Evolutionary conservation across 2,888 invertebrate species (phyloP), one percentile per base, ranked within the genome.

Genomic region (Agrotis ipsilon): DNA sequence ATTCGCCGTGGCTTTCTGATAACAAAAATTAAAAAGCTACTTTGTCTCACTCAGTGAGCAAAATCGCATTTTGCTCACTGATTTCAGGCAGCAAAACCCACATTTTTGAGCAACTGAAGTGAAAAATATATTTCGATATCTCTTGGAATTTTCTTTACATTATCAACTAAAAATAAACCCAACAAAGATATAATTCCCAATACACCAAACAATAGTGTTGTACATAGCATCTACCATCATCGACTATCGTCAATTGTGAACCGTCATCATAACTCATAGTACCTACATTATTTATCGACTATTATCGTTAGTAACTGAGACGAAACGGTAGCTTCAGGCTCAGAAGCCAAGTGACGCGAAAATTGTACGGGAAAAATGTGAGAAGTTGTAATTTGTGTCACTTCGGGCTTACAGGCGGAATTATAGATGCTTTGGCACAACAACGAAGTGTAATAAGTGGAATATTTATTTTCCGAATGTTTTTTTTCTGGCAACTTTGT

Each of bases 301-400:
- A 92, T 90, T 91, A 92, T 91, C 84, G 83, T 80, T 82, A 83
- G 84, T 85, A 85, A 88, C 83, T 83, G 81, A 86, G 86, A 89
- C 81, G 84, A 87, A 91, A 93, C 92, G 83, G 93, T 93, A 92
- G 93, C 94, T 90, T 65, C 78, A 63, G 90, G 92, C 91, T 77
- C 85, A 66, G 78, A 83, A 83, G 83, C 67, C 48, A 68, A 72
- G 70, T 89, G 92, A 92, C 91, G 86, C 81, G 89, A 88, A 92
- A 91, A 92, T 93, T 92, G 87, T 88, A 82, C 81, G 89, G 88
- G 83, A 92, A 93, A 93, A 94, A 91, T 91, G 82, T 79, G 84
- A 82, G 83, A 75, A 79, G 80, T 84, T 83, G 86, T 82, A 91
- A 92, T 91, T 91, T 90, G 82, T 88, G 89, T 88, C 91, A 86